phyloP scores from a whole-genome alignment of 1,140 invertebrate species.

The Diabrotica undecimpunctata region DNA sequence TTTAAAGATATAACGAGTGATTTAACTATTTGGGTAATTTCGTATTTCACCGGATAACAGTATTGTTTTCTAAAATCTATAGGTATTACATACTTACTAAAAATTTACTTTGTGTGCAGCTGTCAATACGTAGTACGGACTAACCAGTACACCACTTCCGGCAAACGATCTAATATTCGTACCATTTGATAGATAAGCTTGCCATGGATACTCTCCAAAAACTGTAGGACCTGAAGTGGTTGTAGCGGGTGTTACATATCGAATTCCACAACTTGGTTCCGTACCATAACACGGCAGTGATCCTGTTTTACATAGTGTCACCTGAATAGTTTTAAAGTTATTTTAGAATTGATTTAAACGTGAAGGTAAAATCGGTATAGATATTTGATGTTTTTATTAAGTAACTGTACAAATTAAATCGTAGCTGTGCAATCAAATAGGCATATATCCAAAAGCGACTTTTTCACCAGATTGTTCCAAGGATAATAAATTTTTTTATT shows the following conservation, averaged over 20 bases:
- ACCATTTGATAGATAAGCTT: slow-evolving; percentile 39
- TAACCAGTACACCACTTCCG: slow-evolving; percentile 41
- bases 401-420: too few relatives aligned
- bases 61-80: too few relatives aligned
- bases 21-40: too few relatives aligned
- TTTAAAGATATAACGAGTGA: too few relatives aligned
- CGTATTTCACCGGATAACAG: too few relatives aligned
- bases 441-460: too few relatives aligned
- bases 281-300: slow-evolving; percentile 24
- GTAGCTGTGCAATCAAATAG: too few relatives aligned
- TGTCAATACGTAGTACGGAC: slow-evolving; percentile 40
- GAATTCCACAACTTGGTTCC: slow-evolving; percentile 29
- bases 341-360: background rate
- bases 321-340: background rate
- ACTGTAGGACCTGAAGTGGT: slow-evolving; percentile 27
- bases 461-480: too few relatives aligned
- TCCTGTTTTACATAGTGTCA: slow-evolving; percentile 26
- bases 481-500: too few relatives aligned
- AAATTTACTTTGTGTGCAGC: slow-evolving; percentile 42
- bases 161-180: slow-evolving; percentile 30
- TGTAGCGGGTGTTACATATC: slow-evolving; percentile 23
- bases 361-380: background rate
- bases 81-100: too few relatives aligned
- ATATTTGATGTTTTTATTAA: too few relatives aligned
- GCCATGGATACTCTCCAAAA: slow-evolving; percentile 41